A percentile compares a stretch with the other conserved stretches of the same genome.
phyloP scores from a whole-genome alignment of 2,113 vertebrate species.

The Leptocoma aspasia region DNA sequence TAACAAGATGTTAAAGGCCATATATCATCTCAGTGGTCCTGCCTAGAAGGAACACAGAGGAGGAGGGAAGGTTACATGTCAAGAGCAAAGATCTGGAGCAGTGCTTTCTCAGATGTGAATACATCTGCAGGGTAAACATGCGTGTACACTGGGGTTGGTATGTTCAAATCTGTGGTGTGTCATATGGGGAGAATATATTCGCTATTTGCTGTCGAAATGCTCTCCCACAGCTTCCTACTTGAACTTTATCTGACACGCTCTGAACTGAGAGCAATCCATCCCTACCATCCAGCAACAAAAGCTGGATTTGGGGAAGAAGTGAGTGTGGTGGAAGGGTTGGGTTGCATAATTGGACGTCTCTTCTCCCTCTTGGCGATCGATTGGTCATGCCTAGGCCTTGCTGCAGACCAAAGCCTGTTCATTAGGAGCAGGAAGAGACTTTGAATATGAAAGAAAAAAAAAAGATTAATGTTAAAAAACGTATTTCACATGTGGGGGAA shows the following conservation, averaged over 20 bases:
- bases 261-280: slow-evolving; percentile 61
- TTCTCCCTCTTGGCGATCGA: slow-evolving; percentile 73
- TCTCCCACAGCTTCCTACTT: slow-evolving; percentile 47
- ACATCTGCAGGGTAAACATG: slow-evolving; percentile 30
- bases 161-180: slow-evolving; percentile 29
- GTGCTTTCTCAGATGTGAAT: slow-evolving; percentile 49
- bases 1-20: not conserved
- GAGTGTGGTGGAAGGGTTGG: slow-evolving; percentile 70
- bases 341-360: slow-evolving; percentile 71
- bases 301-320: slow-evolving; percentile 72
- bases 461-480: slow-evolving; percentile 70
- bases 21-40: slow-evolving; percentile 55
- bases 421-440: slow-evolving; percentile 79
- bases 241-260: slow-evolving; percentile 46
- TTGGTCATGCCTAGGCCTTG: slow-evolving; percentile 81
- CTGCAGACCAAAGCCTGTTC: slow-evolving; percentile 82
- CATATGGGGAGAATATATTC: slow-evolving; percentile 3
- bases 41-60: slow-evolving; percentile 61
- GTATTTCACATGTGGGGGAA: slow-evolving; percentile 67
- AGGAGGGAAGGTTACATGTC: slow-evolving; percentile 23
- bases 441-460: slow-evolving; percentile 75
- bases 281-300: slow-evolving; percentile 74
- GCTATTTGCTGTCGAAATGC: slow-evolving; percentile 39
- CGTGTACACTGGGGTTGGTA: not conserved
- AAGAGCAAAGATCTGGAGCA: slow-evolving; percentile 44